Evolutionary conservation across 2,797 vertebrate species (phyloP).

Genomic region (Poeciliopsis paucimaculata): DNA sequence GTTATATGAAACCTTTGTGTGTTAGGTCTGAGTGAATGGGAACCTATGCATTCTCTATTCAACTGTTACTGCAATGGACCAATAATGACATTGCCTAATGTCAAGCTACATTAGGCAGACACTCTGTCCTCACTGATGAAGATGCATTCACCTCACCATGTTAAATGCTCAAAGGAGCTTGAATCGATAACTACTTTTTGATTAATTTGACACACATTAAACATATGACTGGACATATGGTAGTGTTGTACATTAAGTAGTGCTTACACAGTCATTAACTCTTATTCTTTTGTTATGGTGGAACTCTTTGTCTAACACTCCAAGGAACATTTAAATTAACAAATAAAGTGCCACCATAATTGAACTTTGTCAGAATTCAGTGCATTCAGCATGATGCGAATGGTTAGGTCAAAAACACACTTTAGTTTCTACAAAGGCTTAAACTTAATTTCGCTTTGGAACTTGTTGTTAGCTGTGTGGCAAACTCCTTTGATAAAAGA

Average conservation of each 20-base stretch:
- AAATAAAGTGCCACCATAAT: constrained; percentile 11
- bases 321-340: constrained; percentile 6
- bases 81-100: too few species aligned
- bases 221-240: too few species aligned
- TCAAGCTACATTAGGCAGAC: too few species aligned
- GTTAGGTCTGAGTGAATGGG: background rate
- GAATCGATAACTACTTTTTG: too few species aligned
- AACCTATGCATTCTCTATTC: too few species aligned
- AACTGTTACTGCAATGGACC: too few species aligned
- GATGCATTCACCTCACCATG: too few species aligned
- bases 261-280: constrained; percentile 7
- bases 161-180: too few species aligned
- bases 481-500: too few species aligned
- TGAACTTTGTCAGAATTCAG: constrained; percentile 25
- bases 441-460: background rate
- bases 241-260: constrained; percentile 5
- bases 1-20: background rate
- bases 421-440: constrained; percentile 14
- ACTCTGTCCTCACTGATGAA: too few species aligned
- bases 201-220: too few species aligned
- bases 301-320: constrained; percentile 10
- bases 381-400: constrained; percentile 13
- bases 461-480: too few species aligned
- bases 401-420: constrained; percentile 22
- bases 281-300: background rate